Base-by-base conservation (phyloP, 1,140 invertebrate genomes). In the Lutraria rhynchaena region DNA sequence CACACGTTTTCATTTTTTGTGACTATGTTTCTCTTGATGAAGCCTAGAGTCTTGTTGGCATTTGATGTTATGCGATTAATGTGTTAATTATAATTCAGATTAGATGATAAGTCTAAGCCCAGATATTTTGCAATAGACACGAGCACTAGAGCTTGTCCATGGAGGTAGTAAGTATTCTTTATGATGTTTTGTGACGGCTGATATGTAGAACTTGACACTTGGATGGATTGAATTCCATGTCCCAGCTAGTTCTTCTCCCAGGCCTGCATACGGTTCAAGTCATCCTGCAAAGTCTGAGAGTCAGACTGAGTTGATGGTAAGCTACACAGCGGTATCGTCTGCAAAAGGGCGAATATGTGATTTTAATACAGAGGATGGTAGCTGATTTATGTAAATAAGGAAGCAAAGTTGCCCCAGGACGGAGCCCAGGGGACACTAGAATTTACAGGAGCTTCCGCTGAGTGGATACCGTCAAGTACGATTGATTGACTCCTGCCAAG, bases 301-400 rank as follows among this genome's bases (percentile, higher is more conserved):
- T 22, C 24, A 55, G 19, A 22, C 4, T 55, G 19, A 22, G 24
- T 55, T 55, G 19, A 55, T 55, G 4, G 19, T 55, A n/a, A 55
- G 24, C 4, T 55, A 55, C 4, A 55, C 24, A 27, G 51, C 31
- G 11, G 70, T 46, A 60, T 82, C 71, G 65, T 75, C 71, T 33
- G 80, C 70, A 82, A 83, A 83, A 1, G 61, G 37, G 11, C 37
- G 57, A 4, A 60, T 15, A 7, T 41, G 37, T 7, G 73, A 76
- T 74, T 58, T 74, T 37, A 53, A 22, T 24, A 76, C 73, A 22
- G 22, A 44, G 27, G 22, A 65, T 15, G 67, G 71, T n/a, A 82
- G 44, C 24, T 86, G 63, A 57, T 83, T 85, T 15, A 82, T 85
- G 44, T 80, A 85, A 15, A 85, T 27, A 7, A 85, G 58, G 61